A percentile compares a stretch with the other conserved stretches of the same genome.
Conservation (phyloP, 2,797 vertebrate species). For the Chloroceryle amazona region DNA sequence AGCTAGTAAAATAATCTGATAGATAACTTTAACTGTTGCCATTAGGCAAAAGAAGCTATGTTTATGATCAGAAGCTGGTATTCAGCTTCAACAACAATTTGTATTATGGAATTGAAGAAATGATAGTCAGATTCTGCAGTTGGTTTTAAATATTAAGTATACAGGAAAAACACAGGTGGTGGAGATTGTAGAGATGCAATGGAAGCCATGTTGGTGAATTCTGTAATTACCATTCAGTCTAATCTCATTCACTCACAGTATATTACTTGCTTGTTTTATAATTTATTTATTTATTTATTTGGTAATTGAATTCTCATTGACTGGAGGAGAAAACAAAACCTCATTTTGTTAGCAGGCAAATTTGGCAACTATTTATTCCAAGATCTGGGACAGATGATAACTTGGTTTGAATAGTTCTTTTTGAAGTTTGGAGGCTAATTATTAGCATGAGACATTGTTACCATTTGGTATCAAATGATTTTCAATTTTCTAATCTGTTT, state of each 20-base stretch:
- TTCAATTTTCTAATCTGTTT: not conserved
- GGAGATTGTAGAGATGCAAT: not conserved
- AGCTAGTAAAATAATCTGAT: not conserved
- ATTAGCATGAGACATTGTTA: not conserved
- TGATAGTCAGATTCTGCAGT: not conserved
- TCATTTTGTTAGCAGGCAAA: not conserved
- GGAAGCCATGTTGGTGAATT: not conserved
- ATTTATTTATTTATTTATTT: fast-evolving
- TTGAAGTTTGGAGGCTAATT: not conserved
- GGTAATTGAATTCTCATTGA: not conserved
- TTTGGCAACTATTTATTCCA: not conserved
- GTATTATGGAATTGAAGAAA: not conserved
- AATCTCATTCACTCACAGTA: not conserved
- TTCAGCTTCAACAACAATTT: not conserved
- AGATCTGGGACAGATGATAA: not conserved
- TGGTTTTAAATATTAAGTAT: not conserved
- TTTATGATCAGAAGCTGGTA: not conserved
- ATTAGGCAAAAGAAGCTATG: not conserved
- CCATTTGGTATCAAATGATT: not conserved
- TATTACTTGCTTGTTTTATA: not conserved
- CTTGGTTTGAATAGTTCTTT: not conserved
- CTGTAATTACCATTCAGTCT: not conserved
- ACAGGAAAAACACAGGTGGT: not conserved
- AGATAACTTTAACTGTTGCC: not conserved
- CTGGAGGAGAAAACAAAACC: not conserved